A percentile compares a stretch with the other conserved stretches of the same genome.
Conservation (phyloP, 2,888 invertebrate species). For the Sisyra nigra region DNA sequence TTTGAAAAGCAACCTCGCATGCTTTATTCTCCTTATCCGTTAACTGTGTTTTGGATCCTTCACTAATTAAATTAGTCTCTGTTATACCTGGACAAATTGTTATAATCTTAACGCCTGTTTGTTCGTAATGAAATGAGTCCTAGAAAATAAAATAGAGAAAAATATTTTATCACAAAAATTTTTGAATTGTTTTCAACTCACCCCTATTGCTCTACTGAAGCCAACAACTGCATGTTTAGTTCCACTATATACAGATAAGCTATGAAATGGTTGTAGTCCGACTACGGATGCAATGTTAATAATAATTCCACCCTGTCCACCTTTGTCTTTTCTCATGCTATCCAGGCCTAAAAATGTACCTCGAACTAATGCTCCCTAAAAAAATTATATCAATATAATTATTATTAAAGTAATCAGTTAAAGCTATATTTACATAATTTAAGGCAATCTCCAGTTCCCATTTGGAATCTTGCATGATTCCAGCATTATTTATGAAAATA, state of each 20-base stretch:
- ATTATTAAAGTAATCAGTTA: background rate
- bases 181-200: slow-evolving; percentile 12
- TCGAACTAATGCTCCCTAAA: slow-evolving; percentile 28
- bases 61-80: slow-evolving; percentile 23
- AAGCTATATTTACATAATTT: slow-evolving; percentile 20
- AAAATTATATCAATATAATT: slow-evolving; percentile 12
- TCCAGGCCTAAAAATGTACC: slow-evolving; percentile 37
- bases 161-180: too few species aligned
- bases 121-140: slow-evolving; percentile 18
- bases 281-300: slow-evolving; percentile 49
- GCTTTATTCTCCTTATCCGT: slow-evolving; percentile 17
- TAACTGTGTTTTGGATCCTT: slow-evolving; percentile 12
- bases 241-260: slow-evolving; percentile 39
- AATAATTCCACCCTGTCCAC: slow-evolving; percentile 45
- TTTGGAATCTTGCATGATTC: slow-evolving; percentile 58
- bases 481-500: slow-evolving; percentile 55
- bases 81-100: slow-evolving; percentile 30
- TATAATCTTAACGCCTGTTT: slow-evolving; percentile 26
- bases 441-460: slow-evolving; percentile 54
- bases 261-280: slow-evolving; percentile 35
- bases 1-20: slow-evolving; percentile 18
- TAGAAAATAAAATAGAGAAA: slow-evolving; percentile 8
- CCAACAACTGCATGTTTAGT: slow-evolving; percentile 40
- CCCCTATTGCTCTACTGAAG: slow-evolving; percentile 32
- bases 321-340: slow-evolving; percentile 39